Evolutionary conservation across 2,113 vertebrate species (phyloP).

Genomic region (Meles meles): DNA sequence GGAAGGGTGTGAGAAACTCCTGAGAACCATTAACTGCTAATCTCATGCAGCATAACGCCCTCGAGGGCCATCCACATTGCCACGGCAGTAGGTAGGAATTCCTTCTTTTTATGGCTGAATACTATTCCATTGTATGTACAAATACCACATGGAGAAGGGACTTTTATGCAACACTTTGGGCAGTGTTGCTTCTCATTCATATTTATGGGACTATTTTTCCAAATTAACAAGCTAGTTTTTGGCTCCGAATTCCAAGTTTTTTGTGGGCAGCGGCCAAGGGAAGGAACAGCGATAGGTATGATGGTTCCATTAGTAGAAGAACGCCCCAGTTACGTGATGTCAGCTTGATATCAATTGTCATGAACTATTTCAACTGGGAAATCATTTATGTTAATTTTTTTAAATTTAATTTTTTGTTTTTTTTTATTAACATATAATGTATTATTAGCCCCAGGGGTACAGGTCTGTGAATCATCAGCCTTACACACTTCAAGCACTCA

Average conservation of each 20-base stretch:
- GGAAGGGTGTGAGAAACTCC: no score
- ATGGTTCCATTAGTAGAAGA: neutral
- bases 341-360: neutral
- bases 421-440: no score
- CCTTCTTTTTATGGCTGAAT: neutral
- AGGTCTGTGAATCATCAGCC: no score
- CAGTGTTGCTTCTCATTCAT: neutral
- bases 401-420: no score
- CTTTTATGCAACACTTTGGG: neutral
- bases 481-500: no score
- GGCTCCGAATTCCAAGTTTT: neutral
- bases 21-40: neutral
- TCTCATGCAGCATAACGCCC: neutral
- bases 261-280: neutral
- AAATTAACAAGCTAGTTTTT: neutral
- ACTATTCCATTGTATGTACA: neutral
- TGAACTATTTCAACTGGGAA: neutral
- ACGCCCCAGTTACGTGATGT: neutral
- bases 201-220: neutral
- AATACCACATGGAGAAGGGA: neutral
- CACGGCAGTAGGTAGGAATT: fast-evolving
- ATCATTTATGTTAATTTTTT: neutral
- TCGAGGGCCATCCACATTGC: no score
- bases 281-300: neutral
- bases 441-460: no score